phyloP scores from a whole-genome alignment of 2,113 vertebrate species.

The Rutilus rutilus region DNA sequence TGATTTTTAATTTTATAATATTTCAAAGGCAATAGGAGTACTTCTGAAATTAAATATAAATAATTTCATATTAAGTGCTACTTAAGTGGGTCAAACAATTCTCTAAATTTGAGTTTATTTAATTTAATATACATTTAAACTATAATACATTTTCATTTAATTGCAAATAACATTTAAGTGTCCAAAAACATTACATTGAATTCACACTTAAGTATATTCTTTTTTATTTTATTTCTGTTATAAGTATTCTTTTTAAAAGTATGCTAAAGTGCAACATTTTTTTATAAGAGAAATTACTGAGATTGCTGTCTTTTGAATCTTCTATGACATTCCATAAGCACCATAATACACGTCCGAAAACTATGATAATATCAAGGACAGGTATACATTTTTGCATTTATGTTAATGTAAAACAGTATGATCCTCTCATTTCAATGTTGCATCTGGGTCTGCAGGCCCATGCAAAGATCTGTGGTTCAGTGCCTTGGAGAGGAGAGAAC shows the following conservation, averaged over 20 bases:
- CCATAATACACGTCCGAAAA: neutral
- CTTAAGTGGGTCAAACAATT: no score
- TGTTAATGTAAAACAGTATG: slow-evolving; percentile 18
- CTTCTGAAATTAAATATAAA: no score
- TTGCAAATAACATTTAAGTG: no score
- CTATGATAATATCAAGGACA: neutral
- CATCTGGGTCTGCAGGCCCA: slow-evolving; percentile 47
- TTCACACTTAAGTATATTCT: neutral
- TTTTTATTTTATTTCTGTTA: neutral
- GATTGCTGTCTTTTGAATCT: neutral
- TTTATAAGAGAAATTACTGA: neutral
- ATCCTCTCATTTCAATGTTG: slow-evolving; percentile 39
- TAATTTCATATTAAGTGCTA: no score
- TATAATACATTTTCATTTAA: no score
- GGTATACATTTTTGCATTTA: neutral
- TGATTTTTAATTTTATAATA: no score
- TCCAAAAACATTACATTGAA: neutral
- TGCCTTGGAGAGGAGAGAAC: slow-evolving; percentile 67
- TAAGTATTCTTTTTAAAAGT: neutral
- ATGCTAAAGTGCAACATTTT: neutral
- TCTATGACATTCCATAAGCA: neutral
- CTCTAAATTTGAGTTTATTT: no score
- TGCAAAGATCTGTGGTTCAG: slow-evolving; percentile 84
- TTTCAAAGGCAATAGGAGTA: no score
- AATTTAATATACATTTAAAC: no score